Base-by-base conservation (phyloP, 2,113 vertebrate species). In the Peromyscus maniculatus region DNA sequence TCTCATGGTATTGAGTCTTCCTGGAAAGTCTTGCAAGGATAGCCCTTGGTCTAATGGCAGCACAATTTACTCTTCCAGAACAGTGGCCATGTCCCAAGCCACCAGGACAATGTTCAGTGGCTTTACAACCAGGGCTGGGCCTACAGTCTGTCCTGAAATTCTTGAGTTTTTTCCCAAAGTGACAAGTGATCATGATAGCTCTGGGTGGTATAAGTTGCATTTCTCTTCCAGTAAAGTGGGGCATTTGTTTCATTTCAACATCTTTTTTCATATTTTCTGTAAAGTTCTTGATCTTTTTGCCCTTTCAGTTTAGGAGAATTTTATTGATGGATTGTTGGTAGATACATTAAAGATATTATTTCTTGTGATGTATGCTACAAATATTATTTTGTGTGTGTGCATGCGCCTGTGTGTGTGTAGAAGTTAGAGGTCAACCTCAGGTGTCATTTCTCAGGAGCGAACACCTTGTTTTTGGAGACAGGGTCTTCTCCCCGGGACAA, bases 321-420 rank as follows among this genome's bases (percentile, higher is more conserved):
- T 92, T 55, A 80, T 71, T 87, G 36, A 83, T 93, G 62, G 31
- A 59, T 82, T 77, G 22, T 26, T 74, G 24, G 26, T 86, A 77
- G n/a, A 19, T 79, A 86, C 49, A 7, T 80, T 91, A 86, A 72
- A 33, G 21, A 22, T 94, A 84, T 72, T 36, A n/a, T 79, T 91
- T 39, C 64, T 90, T 91, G 62, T 64, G 26, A 71, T 91, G 24
- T n/a, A 39, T 39, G 24, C 26, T 91, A 11, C 24, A 96, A 55
- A 66, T 96, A 57, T 52, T 93, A 92, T 95, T 46, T 36, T n/a
- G 36, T 72, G 46, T 79, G 77, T 52, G 28, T 78, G 28, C 24
- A 10, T 39, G 1, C 59, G 79, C 24, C 36, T 16, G 11, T 39
- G 5, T 39, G 21, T 33, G n/a, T 19, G 79, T 36, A 15, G 12